Evolutionary conservation across 1,140 invertebrate species (phyloP).

Genomic region (Rhopalosiphum maidis): DNA sequence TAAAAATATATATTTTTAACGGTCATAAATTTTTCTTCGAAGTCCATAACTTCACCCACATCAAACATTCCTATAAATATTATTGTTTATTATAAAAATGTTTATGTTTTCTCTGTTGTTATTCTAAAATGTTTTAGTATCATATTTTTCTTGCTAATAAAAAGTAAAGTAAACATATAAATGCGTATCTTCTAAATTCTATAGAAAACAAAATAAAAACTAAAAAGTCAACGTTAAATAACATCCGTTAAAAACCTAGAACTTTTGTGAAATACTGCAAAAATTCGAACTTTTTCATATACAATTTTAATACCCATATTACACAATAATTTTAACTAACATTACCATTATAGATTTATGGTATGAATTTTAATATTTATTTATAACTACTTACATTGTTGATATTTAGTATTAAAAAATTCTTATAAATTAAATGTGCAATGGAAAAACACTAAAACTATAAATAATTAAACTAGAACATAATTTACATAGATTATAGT

Average conservation of each 20-base stretch:
- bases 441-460: too few species aligned
- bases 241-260: neutral
- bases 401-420: too few species aligned
- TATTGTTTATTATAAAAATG: neutral
- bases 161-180: neutral
- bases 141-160: neutral
- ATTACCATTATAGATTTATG: too few species aligned
- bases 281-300: neutral
- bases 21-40: neutral
- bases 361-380: too few species aligned
- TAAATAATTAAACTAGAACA: too few species aligned
- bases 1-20: neutral
- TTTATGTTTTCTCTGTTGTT: neutral
- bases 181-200: neutral
- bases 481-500: too few species aligned
- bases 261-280: neutral
- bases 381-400: too few species aligned
- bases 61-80: neutral
- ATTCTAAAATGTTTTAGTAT: neutral
- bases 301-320: too few species aligned
- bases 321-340: too few species aligned
- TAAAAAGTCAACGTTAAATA: neutral
- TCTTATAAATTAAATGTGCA: too few species aligned
- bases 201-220: neutral
- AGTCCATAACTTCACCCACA: neutral